Percentiles rank a stretch among this genome's conserved stretches.
Conservation (phyloP, 2,888 invertebrate species). For the Drosophila koepferae region DNA sequence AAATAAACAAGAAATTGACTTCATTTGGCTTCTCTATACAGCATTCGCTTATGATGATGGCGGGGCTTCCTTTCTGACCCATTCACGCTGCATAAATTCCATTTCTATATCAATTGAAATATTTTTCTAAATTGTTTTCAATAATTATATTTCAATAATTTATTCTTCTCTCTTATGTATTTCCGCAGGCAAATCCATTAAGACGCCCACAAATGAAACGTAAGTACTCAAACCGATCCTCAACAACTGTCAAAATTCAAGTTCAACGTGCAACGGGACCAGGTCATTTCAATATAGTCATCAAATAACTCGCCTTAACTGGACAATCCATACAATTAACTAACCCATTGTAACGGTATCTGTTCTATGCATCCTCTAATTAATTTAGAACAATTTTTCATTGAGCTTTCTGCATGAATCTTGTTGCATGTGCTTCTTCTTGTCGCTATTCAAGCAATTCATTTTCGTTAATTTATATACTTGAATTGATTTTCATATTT, state of each 20-base stretch:
- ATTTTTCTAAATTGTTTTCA: not conserved
- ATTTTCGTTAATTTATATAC: conserved; percentile 30
- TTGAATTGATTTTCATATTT: conserved; percentile 19
- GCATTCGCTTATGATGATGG: conserved; percentile 40
- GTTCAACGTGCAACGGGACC: conserved; percentile 58
- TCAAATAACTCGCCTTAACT: conserved; percentile 24
- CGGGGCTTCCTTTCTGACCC: conserved; percentile 2
- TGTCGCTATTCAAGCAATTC: conserved; percentile 15
- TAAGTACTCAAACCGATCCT: conserved; percentile 71
- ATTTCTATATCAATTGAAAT: not conserved
- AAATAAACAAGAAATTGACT: conserved; percentile 38
- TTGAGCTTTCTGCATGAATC: conserved; percentile 25
- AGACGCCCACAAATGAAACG: conserved; percentile 84
- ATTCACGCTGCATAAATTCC: conserved; percentile 29
- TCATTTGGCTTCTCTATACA: not conserved
- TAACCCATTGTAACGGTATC: conserved; percentile 66
- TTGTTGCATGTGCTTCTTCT: conserved; percentile 65
- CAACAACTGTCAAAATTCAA: conserved; percentile 59
- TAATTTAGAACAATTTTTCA: conserved; percentile 12
- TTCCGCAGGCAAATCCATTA: conserved; percentile 83
- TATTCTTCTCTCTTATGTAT: not conserved
- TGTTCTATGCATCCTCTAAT: conserved; percentile 37
- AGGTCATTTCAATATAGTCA: conserved; percentile 42
- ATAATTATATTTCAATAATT: conserved; percentile 9
- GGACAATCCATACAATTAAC: conserved; percentile 45